Conservation (phyloP, 2,113 vertebrate genomes). For the Rhabdornis inornatus region DNA sequence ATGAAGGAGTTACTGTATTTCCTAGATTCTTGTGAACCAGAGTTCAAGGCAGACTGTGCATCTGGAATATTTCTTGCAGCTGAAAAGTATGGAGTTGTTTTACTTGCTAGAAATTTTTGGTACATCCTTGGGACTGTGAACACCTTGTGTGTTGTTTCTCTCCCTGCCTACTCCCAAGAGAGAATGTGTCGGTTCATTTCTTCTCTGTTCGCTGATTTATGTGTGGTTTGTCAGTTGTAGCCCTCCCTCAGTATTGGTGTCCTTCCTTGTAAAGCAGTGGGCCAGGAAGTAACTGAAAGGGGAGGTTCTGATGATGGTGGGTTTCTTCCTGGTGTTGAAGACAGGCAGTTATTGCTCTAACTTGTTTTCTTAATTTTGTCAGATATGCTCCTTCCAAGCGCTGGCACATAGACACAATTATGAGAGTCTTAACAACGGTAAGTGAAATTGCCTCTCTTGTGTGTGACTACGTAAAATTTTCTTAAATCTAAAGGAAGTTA, state of each 20-base stretch:
- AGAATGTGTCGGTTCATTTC: background rate
- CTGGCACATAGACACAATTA: conserved; percentile 99
- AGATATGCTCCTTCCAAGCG: conserved; percentile 98
- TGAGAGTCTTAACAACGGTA: conserved; percentile 98
- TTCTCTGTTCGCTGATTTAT: background rate
- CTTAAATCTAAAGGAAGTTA: background rate
- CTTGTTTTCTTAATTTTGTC: conserved; percentile 10
- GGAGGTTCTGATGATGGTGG: background rate
- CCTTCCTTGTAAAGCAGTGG: background rate
- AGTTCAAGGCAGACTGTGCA: conserved; percentile 98
- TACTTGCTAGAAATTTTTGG: background rate
- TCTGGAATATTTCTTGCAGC: conserved; percentile 98
- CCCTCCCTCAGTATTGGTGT: background rate
- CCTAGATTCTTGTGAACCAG: conserved; percentile 97
- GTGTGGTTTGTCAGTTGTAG: background rate
- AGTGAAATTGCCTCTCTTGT: conserved; percentile 24
- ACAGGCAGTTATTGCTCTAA: background rate
- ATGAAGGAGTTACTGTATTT: conserved; percentile 99
- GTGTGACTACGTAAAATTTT: background rate
- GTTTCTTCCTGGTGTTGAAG: background rate
- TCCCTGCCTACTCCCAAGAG: background rate
- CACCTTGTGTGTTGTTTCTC: background rate
- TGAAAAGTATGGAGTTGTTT: conserved; percentile 86
- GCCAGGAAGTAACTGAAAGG: background rate
- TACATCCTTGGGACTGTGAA: background rate